Base-by-base conservation (phyloP, 1,140 invertebrate genomes). In the Adoxophyes honmai region DNA sequence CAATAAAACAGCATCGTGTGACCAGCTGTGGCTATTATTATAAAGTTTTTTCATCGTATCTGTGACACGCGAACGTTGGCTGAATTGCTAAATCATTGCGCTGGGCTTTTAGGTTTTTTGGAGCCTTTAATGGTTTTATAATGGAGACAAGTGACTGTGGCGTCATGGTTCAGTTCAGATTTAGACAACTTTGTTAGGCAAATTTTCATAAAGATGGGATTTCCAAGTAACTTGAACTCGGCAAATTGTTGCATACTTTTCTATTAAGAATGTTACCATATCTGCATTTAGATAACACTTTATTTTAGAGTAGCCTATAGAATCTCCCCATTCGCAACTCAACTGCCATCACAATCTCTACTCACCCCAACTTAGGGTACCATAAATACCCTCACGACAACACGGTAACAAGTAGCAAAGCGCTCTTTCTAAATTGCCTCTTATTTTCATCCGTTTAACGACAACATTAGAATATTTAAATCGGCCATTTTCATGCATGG, bases 21-120 rank as follows among this genome's bases (percentile, higher is more conserved):
- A 28, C 21, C 21, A 28, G 21, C 21, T 28, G 21, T 28, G 21
- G 21, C 21, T 28, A 28, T 28, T 28, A 28, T 28, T 28, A 48
- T 21, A 48, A 48, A 11, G 10, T 44, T 44, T 44, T 44, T 44
- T 15, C 11, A 48, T 6, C 18, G 11, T 48, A 48, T 33, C 42
- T 21, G 18, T 28, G 42, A 48, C 42, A 48, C 18, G 42, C 42
- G 21, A 48, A 48, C 28, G 18, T 10, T 18, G 42, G n/a, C 42
- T 5, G 18, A 48, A 48, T 13, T 48, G 42, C 42, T 33, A 48
- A 48, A 48, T 48, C 42, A 48, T 48, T 48, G 42, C 16, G 16
- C 7, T 48, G 42, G 42, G 21, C 42, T 48, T 48, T 48, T 13
- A 48, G 42, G 18, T 48, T 48, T 48, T 48, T 48, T 48, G 18